Conservation (phyloP, 2,113 vertebrate species). For the Cichladusa arquata region DNA sequence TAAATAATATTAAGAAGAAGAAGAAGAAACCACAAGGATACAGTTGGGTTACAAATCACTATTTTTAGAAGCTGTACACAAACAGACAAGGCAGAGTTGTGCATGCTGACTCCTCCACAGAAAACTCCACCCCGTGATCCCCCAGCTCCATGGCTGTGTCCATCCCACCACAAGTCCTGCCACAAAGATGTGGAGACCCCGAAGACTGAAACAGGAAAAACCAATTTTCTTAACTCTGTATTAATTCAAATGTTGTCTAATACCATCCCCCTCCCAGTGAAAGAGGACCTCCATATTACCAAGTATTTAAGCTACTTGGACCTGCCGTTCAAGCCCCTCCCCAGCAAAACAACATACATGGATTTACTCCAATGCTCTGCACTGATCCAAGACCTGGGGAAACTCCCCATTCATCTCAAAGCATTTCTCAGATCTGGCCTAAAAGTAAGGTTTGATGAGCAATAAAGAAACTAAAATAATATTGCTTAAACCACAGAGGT, state of each 20-base stretch:
- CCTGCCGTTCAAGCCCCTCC: not conserved
- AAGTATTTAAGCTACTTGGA: not conserved
- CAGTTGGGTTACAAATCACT: not conserved
- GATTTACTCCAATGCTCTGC: not conserved
- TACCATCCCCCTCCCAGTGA: not conserved
- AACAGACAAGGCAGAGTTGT: not conserved
- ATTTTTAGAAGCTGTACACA: not conserved
- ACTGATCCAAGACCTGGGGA: not conserved
- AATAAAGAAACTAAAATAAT: constrained; percentile 37
- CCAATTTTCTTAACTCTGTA: not conserved
- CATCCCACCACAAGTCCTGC: not conserved
- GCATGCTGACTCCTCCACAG: rapidly evolving
- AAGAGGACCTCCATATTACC: not conserved
- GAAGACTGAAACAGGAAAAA: not conserved
- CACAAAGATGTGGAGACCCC: not conserved
- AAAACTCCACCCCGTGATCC: rapidly evolving
- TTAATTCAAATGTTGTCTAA: not conserved
- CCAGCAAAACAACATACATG: rapidly evolving
- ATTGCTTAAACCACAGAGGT: constrained; percentile 24
- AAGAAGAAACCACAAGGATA: not conserved
- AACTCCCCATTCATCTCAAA: not conserved
- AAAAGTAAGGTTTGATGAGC: not conserved
- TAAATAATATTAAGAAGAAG: constrained; percentile 23
- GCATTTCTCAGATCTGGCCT: not conserved
- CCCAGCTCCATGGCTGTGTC: not conserved